Evolutionary conservation across 2,888 invertebrate genomes (phyloP).

Genomic region (Corythucha ciliata): DNA sequence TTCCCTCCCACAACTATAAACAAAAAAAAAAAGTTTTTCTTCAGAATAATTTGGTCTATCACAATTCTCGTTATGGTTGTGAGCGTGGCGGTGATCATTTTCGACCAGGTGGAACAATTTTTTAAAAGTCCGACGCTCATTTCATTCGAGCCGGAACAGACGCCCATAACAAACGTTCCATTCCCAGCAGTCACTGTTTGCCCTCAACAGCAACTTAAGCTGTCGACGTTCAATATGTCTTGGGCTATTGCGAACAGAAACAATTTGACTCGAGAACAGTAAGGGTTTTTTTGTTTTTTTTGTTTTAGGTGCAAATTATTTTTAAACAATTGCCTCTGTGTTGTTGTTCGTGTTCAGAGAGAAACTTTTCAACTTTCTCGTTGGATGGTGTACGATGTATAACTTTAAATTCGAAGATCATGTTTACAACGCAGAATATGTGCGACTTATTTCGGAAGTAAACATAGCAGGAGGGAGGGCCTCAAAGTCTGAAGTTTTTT

Average conservation of each 20-base stretch:
- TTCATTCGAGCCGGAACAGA: slow-evolving; percentile 19
- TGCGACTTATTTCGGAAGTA: too few relatives aligned
- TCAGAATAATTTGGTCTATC: slow-evolving; percentile 18
- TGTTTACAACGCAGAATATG: too few relatives aligned
- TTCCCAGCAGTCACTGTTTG: slow-evolving; percentile 24
- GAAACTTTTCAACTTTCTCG: too few relatives aligned
- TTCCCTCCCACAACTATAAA: not conserved
- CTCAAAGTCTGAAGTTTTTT: too few relatives aligned
- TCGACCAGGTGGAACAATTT: slow-evolving; percentile 17
- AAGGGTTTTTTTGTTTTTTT: too few relatives aligned
- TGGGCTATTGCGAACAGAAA: slow-evolving; percentile 1
- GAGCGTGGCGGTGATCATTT: not conserved
- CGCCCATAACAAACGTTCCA: slow-evolving; percentile 14
- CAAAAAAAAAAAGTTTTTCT: too few relatives aligned
- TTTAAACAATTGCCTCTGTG: too few relatives aligned
- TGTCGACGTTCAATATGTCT: slow-evolving; percentile 14
- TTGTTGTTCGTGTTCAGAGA: too few relatives aligned
- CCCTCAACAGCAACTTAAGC: slow-evolving; percentile 13
- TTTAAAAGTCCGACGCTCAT: slow-evolving; percentile 20
- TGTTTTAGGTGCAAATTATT: too few relatives aligned
- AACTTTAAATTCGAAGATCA: too few relatives aligned
- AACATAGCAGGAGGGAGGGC: too few relatives aligned
- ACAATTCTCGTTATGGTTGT: slow-evolving; percentile 11
- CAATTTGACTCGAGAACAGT: not conserved
- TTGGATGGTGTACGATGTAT: too few relatives aligned